Base-by-base conservation (phyloP, 2,113 vertebrate genomes). In the Scomber colias region DNA sequence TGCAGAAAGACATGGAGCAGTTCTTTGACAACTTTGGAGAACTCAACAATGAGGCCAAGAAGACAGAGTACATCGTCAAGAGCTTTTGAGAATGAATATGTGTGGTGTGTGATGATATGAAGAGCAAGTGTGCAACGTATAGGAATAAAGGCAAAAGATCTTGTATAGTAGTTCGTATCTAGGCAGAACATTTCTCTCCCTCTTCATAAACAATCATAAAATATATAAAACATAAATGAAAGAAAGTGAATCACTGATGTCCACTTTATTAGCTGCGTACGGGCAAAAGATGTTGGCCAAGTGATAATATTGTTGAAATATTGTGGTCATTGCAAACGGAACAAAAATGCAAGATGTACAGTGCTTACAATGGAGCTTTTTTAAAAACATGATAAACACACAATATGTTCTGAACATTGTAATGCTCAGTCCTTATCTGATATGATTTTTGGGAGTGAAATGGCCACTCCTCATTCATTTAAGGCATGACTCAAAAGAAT, bases 11-110 rank as follows among this genome's bases (percentile, higher is more conserved):
- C 92, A 96, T 94, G 94, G 96, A 96, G 50, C 94, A 95, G 70
- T 95, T 95, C 85, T 96, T 96, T 15, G 91, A 96, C 87, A 95
- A 94, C 56, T 97, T 95, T 0, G 88, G 94, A n/a, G 94, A 96
- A 80, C 92, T 92, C 75, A 96, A 90, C 85, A 89, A 84, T 3
- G 94, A 96, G 79, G 93, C 91, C 50, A 95, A 91, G 88, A 94
- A 95, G 65, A 80, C 90, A 0, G 89, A 95, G 30, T 11, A 83
- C 59, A 95, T 83, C 11, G 88, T 90, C 60, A 90, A 86, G 77
- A 93, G 88, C 30, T 92, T 96, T 70, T 90, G 82, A 94, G 62
- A 68, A 61, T 53, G 4, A 8, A 15, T 15, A 14, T 6, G 13
- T n/a, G 60, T 4, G 44, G 31, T 67, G 49, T 71, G 69, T 19